Evolutionary conservation across 2,888 invertebrate species (phyloP), one percentile per base, ranked within the genome.

Genomic region (Aspidiotus destructor): DNA sequence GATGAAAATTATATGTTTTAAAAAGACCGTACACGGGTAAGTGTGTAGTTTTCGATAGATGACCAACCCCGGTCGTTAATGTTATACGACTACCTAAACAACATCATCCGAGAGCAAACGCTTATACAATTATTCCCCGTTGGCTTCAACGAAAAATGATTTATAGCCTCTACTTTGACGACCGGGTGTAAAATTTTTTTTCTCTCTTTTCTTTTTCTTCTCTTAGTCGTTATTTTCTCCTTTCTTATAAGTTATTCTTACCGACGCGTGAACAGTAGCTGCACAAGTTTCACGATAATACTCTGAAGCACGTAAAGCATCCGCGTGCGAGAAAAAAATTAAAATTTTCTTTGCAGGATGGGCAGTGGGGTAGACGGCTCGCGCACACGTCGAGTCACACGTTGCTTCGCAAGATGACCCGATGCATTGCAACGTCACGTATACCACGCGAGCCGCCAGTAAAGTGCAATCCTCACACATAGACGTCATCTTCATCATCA

Each of bases 1-100:
- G 67, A 67, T 67, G 67, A 67, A 67, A 67, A 67, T 67, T 67
- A 67, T 67, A 67, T 60, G 67, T 67, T 67, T 67, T 67, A 42
- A 67, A 58, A 48, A 67, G 67, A 67, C 67, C 60, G 67, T 58
- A 48, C 67, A 44, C 42, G 67, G 58, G 40, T 28, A 67, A 67
- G 60, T 52, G 67, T 67, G 67, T 67, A 67, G 60, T 60, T 48
- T 60, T 57, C 67, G 67, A 67, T 67, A 67, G 67, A 67, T 67
- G 57, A 67, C 67, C 67, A 67, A 58, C 67, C 67, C 67, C 28
- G 15, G 67, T 67, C 67, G 67, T 67, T 67, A 67, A 67, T 60
- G 57, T 67, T 67, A 67, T 67, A 67, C 48, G 67, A 67, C 67
- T 67, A 67, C 60, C 60, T 67, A 67, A 67, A 58, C 40, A 57